These are phyloP conservation scores for Diabrotica virgifera DNA, from an alignment of 1,140 invertebrate species.

Conservation along the genomic window DNA sequence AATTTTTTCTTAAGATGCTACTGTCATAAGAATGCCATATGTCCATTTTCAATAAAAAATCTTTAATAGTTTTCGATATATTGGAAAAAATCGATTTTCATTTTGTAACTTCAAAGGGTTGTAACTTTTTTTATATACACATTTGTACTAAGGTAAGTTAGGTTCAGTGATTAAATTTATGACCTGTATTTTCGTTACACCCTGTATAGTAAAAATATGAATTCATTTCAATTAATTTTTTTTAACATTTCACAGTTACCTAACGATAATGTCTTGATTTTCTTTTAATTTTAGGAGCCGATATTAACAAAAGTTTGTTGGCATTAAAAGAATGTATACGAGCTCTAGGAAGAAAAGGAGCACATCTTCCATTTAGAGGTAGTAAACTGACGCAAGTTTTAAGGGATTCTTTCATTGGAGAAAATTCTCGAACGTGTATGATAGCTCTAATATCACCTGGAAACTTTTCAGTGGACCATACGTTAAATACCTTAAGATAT, in stretches of 20 bases:
- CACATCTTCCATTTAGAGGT: slow-evolving; percentile 95
- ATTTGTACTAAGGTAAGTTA: no score
- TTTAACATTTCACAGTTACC: background rate
- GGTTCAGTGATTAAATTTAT: no score
- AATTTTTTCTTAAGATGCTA: no score
- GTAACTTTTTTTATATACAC: no score
- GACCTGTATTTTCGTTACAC: no score
- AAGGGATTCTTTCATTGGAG: slow-evolving; percentile 97
- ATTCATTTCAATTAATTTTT: slow-evolving; percentile 3
- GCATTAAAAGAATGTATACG: slow-evolving; percentile 98
- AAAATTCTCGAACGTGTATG: slow-evolving; percentile 98
- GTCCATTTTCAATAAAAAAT: no score
- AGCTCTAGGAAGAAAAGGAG: slow-evolving; percentile 89
- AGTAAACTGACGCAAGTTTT: slow-evolving; percentile 97
- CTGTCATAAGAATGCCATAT: no score
- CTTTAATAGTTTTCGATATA: no score
- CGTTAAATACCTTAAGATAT: slow-evolving; percentile 95
- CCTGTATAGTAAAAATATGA: no score
- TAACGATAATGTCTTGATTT: background rate
- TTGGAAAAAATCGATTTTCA: no score
- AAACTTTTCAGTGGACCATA: slow-evolving; percentile 93
- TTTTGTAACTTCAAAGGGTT: no score
- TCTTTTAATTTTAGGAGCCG: slow-evolving; percentile 61
- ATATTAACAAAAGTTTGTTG: slow-evolving; percentile 97
- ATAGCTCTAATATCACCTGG: slow-evolving; percentile 98